Conservation (phyloP, 2,888 invertebrate species). For the Tinea trinotella region DNA sequence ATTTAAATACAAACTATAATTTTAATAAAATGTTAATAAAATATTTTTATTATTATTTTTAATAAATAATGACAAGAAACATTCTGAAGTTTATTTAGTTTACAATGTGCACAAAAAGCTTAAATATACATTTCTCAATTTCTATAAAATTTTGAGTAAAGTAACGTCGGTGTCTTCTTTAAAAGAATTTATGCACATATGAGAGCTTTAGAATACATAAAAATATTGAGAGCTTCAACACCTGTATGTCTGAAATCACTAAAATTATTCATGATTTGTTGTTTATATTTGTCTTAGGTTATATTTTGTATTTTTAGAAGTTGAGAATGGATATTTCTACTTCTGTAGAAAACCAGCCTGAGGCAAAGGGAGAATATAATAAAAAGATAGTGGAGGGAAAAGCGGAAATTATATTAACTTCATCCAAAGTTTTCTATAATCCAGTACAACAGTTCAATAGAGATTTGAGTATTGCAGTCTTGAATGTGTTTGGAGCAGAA, state of each 20-base stretch:
- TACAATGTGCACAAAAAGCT: no score
- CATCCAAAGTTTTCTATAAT: constrained; percentile 94
- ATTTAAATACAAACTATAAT: no score
- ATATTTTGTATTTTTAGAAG: not conserved
- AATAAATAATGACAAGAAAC: no score
- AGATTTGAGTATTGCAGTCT: constrained; percentile 87
- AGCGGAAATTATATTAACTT: constrained; percentile 79
- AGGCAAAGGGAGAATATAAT: not conserved
- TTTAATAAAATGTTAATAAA: no score
- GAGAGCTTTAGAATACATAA: not conserved
- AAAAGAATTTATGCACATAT: not conserved
- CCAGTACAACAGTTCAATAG: constrained; percentile 99
- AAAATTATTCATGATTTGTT: not conserved
- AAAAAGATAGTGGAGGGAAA: constrained; percentile 78
- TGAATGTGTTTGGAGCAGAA: constrained; percentile 76
- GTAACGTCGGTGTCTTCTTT: no score
- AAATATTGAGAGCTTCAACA: not conserved
- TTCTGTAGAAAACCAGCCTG: not conserved
- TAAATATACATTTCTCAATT: no score
- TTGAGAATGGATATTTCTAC: not conserved
- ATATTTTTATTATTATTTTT: no score
- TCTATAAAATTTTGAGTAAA: no score
- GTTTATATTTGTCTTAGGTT: not conserved
- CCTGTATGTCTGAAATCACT: not conserved
- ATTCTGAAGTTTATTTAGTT: no score